Conservation (phyloP, 2,888 invertebrate species). For the Acronicta psi region DNA sequence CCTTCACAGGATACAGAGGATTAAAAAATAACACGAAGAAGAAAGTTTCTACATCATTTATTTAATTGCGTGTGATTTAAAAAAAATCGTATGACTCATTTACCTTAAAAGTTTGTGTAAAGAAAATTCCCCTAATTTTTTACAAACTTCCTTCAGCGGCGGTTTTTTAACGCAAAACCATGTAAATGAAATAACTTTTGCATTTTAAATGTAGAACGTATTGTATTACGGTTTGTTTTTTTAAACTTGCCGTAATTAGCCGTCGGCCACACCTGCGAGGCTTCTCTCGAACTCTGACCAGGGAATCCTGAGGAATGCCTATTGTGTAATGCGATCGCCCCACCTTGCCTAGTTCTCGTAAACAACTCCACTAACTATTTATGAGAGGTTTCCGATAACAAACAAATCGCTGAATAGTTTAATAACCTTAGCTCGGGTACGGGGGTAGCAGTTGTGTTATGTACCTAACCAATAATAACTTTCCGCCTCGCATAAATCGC, state of each 20-base stretch:
- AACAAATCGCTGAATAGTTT: conserved; percentile 56
- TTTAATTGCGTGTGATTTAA: not conserved
- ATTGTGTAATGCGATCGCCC: conserved; percentile 81
- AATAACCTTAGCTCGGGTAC: conserved; percentile 38
- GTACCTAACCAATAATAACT: conserved; percentile 65
- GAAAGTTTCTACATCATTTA: too few species aligned
- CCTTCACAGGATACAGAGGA: too few species aligned
- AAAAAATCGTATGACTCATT: conserved; percentile 10
- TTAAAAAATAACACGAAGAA: too few species aligned
- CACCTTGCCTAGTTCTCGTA: conserved; percentile 61
- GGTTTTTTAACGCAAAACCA: conserved; percentile 18
- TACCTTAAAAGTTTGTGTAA: not conserved
- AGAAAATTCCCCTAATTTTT: conserved; percentile 10
- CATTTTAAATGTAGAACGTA: conserved; percentile 53
- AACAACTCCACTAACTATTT: conserved; percentile 70
- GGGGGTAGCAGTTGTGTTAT: conserved; percentile 53
- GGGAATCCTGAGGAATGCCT: conserved; percentile 76
- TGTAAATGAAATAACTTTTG: conserved; percentile 28
- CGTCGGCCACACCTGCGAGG: conserved; percentile 75
- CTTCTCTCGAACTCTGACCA: conserved; percentile 85
- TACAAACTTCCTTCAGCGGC: conserved; percentile 8
- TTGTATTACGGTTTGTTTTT: conserved; percentile 66
- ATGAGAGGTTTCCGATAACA: conserved; percentile 71
- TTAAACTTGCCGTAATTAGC: conserved; percentile 75
- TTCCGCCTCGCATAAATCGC: conserved; percentile 79